phyloP scores from a whole-genome alignment of 2,888 invertebrate genomes.

The Agrochola circellaris region DNA sequence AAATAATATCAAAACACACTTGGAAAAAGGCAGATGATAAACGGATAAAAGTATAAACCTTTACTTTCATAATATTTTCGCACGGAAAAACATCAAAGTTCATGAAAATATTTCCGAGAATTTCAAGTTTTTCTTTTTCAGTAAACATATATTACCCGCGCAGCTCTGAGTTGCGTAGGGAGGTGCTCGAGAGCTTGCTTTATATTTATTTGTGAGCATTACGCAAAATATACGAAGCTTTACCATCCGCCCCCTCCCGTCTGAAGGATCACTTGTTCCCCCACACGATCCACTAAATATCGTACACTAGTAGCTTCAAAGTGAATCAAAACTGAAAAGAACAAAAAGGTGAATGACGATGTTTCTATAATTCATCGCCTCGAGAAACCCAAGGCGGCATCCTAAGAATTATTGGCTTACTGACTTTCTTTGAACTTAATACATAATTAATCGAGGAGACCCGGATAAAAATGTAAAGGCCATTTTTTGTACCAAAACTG shows the following conservation, averaged over 20 bases:
- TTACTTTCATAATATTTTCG: conserved; percentile 13
- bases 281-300: conserved; percentile 58
- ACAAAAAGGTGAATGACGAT: conserved; percentile 38
- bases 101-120: conserved; percentile 25
- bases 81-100: conserved; percentile 30
- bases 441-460: conserved; percentile 68
- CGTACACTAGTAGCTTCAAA: conserved; percentile 35
- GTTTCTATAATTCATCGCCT: conserved; percentile 61
- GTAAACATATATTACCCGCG: conserved; percentile 43
- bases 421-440: conserved; percentile 70
- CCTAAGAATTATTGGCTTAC: conserved; percentile 67
- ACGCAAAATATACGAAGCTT: conserved; percentile 52
- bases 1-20: background rate
- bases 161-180: conserved; percentile 30
- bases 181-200: conserved; percentile 43
- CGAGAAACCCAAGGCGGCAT: conserved; percentile 41
- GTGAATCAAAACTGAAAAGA: conserved; percentile 56
- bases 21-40: background rate
- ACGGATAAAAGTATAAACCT: conserved; percentile 1
- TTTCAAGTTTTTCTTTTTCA: conserved; percentile 44
- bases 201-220: conserved; percentile 61
- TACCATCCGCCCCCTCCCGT: conserved; percentile 33
- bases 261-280: conserved; percentile 64
- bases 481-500: conserved; percentile 59
- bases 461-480: conserved; percentile 44